Conservation (phyloP, 2,113 vertebrate species). For the Rhinoptilus africanus region DNA sequence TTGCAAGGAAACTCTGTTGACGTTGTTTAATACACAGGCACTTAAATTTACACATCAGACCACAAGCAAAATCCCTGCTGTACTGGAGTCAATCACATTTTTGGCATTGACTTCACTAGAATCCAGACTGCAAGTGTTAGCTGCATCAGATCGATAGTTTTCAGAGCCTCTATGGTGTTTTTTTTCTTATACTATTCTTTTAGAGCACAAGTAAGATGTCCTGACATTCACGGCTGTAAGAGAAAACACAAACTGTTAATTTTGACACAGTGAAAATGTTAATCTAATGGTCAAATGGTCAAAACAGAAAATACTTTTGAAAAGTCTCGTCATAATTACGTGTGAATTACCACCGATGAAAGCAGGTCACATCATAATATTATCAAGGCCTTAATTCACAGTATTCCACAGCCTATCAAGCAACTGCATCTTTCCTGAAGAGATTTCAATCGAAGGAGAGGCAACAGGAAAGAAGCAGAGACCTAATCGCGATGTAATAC, state of each 20-base stretch:
- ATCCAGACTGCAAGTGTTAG: background rate
- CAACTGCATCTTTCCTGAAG: background rate
- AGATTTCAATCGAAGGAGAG: background rate
- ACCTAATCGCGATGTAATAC: rapidly evolving
- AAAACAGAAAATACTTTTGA: background rate
- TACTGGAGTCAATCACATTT: background rate
- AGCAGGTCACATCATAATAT: background rate
- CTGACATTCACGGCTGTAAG: background rate
- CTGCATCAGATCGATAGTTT: background rate
- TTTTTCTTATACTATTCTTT: background rate
- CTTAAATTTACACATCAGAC: background rate
- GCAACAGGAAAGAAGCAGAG: background rate
- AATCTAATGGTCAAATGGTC: background rate
- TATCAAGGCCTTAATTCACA: background rate
- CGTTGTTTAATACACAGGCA: background rate
- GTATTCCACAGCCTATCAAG: background rate
- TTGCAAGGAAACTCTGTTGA: background rate
- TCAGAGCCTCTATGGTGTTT: background rate
- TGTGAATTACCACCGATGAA: background rate
- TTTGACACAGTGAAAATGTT: background rate
- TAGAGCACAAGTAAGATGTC: background rate
- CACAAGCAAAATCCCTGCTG: background rate
- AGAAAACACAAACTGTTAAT: background rate
- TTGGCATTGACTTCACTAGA: background rate
- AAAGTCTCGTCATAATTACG: background rate